A percentile compares a stretch with the other conserved stretches of the same genome.
Evolutionary conservation across 2,797 vertebrate species (phyloP).

Genomic region (Eremophila alpestris): DNA sequence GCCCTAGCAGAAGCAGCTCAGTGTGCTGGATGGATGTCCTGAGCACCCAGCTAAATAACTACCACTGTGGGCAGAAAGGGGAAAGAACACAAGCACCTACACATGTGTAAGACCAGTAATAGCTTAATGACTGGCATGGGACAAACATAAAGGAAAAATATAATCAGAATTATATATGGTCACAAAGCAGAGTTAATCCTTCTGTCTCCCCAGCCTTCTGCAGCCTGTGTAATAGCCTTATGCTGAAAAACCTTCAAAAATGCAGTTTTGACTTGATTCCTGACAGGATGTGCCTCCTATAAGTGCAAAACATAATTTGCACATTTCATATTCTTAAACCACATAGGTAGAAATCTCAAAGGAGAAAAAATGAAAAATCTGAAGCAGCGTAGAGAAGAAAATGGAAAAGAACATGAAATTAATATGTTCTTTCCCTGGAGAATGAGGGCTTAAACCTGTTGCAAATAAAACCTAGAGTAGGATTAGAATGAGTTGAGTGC

Average conservation of each 20-base stretch:
- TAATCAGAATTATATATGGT: not conserved
- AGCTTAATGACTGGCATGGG: not conserved
- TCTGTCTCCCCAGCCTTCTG: not conserved
- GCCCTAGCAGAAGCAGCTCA: not conserved
- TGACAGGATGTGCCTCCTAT: not conserved
- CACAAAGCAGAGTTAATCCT: not conserved
- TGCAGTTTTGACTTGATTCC: not conserved
- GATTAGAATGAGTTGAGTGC: constrained; percentile 49
- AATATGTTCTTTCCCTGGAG: constrained; percentile 35
- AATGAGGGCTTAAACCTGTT: constrained; percentile 25
- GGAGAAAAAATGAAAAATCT: not conserved
- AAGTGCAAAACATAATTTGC: not conserved
- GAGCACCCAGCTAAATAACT: not conserved
- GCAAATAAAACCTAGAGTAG: constrained; percentile 56
- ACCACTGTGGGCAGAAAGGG: not conserved
- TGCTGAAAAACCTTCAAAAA: not conserved
- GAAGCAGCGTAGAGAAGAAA: not conserved
- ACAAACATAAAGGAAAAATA: not conserved
- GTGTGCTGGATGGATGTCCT: not conserved
- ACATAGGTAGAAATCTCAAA: not conserved
- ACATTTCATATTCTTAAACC: not conserved
- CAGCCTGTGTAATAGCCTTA: not conserved
- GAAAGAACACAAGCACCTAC: not conserved
- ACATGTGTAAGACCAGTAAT: not conserved
- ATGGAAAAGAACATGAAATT: constrained; percentile 60